Evolutionary conservation across 1,140 invertebrate species (phyloP).

Genomic region (Eulimnadia texana): DNA sequence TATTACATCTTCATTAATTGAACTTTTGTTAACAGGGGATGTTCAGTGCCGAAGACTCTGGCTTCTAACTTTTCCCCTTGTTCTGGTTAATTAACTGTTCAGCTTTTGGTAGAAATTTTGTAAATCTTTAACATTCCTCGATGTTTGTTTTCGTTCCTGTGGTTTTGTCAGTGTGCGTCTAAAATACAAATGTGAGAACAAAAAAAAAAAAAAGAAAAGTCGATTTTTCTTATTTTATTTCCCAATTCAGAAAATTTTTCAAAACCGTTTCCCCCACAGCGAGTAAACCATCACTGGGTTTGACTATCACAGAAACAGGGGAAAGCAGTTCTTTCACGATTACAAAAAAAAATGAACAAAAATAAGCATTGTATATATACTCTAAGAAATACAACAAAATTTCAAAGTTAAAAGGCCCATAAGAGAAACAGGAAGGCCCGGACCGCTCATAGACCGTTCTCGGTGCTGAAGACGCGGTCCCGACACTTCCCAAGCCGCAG

Average conservation of each 20-base stretch:
- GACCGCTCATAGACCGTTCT: not conserved
- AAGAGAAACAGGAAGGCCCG: not conserved
- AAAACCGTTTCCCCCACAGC: not conserved
- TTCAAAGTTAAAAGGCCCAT: too few species aligned
- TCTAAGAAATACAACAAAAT: too few species aligned
- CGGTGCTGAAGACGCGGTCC: not conserved
- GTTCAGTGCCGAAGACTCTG: conserved; percentile 32
- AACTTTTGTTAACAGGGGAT: conserved; percentile 29
- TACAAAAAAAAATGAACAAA: too few species aligned
- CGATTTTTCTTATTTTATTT: too few species aligned
- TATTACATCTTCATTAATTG: not conserved
- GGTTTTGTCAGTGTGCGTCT: too few species aligned
- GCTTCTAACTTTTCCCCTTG: not conserved
- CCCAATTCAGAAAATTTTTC: not conserved
- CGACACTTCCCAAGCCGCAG: too few species aligned
- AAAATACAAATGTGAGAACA: too few species aligned
- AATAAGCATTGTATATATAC: too few species aligned
- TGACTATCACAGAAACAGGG: not conserved
- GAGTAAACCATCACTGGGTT: not conserved
- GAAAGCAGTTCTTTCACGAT: too few species aligned
- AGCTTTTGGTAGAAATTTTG: too few species aligned
- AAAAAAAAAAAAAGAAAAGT: too few species aligned
- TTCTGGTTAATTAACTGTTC: too few species aligned
- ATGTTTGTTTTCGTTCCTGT: not conserved
- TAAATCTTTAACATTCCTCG: not conserved